Evolutionary conservation across 1,140 invertebrate species (phyloP), one percentile per base, ranked within the genome.

Genomic region (Phortica variegata): DNA sequence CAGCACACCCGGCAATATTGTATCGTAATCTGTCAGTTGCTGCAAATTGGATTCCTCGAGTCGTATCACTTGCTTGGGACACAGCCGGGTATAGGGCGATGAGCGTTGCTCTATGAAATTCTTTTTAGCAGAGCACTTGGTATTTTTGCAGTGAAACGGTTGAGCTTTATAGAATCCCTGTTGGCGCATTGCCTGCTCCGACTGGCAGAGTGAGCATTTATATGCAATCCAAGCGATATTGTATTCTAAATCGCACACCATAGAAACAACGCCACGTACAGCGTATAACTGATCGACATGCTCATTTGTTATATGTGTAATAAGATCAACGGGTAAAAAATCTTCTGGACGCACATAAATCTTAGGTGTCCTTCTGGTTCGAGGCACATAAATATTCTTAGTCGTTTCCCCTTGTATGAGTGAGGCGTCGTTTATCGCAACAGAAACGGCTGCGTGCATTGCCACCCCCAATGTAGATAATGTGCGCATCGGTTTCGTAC

Each of bases 181-280:
- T 72, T 73, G 79, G 79, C 65, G 81, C 40, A 88, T 70, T 54
- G 82, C 78, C 69, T 87, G 83, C 19, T 81, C 76, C 16, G 76
- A 77, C 7, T 79, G 75, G 79, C 94, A 97, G 31, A 77, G 80
- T n/a, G 78, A 78, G 70, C 87, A 89, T 62, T 82, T 77, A 79
- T 95, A 95, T n/a, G 87, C 85, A 77, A 95, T 81, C 66, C 85
- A 85, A 12, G 83, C 84, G 60, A 88, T 87, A 19, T 87, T 77
- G 13, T 90, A 83, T 52, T 86, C 88, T 3, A 87, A 80, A 72
- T 85, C 85, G 13, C 89, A 85, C 7, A 91, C 87, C 68, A 91
- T 81, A 42, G 92, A 89, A 0, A 97, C 89, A 49, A 89, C 93
- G 0, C 94, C 94, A 69, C 86, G 85, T 2, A 95, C 81, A 15